Evolutionary conservation across 2,888 invertebrate genomes (phyloP).

Genomic region (Ophion slaviceki): DNA sequence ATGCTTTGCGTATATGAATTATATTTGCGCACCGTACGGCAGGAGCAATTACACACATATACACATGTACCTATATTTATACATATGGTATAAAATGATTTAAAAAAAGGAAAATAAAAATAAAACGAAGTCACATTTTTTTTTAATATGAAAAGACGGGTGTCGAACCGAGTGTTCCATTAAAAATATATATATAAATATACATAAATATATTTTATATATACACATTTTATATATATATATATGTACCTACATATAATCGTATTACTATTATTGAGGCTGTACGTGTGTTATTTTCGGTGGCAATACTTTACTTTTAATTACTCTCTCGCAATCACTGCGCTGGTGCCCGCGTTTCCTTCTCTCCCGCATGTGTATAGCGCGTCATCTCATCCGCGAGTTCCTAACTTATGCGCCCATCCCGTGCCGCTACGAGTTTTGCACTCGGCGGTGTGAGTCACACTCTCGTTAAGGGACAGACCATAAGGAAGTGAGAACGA

Average conservation of each 20-base stretch:
- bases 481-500: constrained; percentile 13
- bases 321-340: constrained; percentile 64
- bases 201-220: no score
- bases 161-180: no score
- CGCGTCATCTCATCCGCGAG: constrained; percentile 49
- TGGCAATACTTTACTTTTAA: constrained; percentile 67
- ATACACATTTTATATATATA: no score
- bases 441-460: constrained; percentile 61
- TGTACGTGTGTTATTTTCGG: constrained; percentile 57
- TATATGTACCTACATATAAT: constrained; percentile 34
- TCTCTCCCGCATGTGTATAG: constrained; percentile 5
- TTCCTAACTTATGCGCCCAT: constrained; percentile 51
- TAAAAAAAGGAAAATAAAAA: no score
- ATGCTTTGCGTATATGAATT: no score
- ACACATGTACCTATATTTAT: constrained; percentile 30
- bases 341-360: constrained; percentile 23
- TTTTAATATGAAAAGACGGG: no score
- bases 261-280: constrained; percentile 39
- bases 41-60: not conserved
- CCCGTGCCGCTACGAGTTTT: constrained; percentile 53
- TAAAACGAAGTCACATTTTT: no score
- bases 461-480: constrained; percentile 62
- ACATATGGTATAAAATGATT: no score
- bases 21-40: not conserved
- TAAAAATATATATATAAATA: no score